Percentiles rank a stretch among this genome's conserved stretches.
Evolutionary conservation across 2,113 vertebrate species (phyloP).

Genomic region (Sphaerodactylus townsendi): DNA sequence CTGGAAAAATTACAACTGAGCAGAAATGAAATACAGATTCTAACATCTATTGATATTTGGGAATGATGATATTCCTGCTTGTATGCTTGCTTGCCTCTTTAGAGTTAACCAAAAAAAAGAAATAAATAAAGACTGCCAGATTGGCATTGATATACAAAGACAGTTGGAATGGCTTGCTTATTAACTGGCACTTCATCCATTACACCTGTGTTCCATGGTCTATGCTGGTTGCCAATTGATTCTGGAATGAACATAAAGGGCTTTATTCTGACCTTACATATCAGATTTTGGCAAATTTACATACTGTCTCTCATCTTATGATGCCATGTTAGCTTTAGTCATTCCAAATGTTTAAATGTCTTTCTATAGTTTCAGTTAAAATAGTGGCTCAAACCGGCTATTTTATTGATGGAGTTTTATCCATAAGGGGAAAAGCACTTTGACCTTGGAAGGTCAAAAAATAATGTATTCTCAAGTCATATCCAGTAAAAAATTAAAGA

Average conservation of each 20-base stretch:
- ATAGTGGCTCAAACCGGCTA: not conserved
- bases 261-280: not conserved
- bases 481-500: not conserved
- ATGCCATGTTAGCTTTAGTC: not conserved
- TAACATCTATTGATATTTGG: not conserved
- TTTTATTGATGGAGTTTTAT: not conserved
- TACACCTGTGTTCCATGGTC: not conserved
- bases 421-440: not conserved
- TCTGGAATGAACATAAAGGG: not conserved
- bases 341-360: not conserved
- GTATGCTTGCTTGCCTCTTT: not conserved
- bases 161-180: not conserved
- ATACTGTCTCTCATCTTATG: not conserved
- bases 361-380: not conserved
- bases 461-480: not conserved
- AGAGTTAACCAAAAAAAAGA: not conserved
- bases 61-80: not conserved
- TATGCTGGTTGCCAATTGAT: not conserved
- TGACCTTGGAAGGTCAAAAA: not conserved
- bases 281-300: not conserved
- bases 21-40: not conserved
- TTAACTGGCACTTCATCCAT: constrained; percentile 4
- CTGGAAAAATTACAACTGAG: not conserved
- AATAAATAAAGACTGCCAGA: not conserved
- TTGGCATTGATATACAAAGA: not conserved